Conservation (phyloP, 2,888 invertebrate genomes). For the Polia nebulosa region DNA sequence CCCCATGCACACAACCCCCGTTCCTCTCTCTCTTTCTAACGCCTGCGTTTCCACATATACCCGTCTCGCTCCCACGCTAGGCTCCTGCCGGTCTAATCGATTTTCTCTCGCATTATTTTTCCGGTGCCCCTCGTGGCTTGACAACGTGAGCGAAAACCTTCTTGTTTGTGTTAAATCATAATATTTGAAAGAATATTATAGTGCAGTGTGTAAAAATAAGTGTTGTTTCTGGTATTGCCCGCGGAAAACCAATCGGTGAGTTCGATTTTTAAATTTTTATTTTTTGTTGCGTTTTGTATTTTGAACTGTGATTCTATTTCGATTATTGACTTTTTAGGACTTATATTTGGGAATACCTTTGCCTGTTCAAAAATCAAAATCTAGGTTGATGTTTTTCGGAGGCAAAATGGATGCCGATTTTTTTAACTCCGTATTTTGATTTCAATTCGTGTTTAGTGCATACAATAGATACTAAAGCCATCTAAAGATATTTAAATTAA, state of each 20-base stretch:
- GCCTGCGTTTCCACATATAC: not conserved
- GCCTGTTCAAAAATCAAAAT: constrained; percentile 24
- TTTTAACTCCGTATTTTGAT: not conserved
- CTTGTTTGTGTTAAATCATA: constrained; percentile 60
- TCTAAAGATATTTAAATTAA: not conserved
- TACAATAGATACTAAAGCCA: not conserved
- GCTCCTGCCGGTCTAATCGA: constrained; percentile 61
- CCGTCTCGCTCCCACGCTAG: constrained; percentile 44
- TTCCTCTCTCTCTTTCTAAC: constrained; percentile 51
- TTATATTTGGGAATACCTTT: constrained; percentile 31
- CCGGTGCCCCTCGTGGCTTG: constrained; percentile 52
- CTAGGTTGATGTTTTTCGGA: not conserved
- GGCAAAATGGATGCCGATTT: constrained; percentile 18
- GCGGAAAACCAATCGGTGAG: constrained; percentile 51
- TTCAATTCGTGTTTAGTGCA: not conserved
- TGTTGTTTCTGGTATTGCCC: constrained; percentile 29
- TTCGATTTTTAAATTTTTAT: constrained; percentile 27
- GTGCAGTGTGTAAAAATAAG: constrained; percentile 47
- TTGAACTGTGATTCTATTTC: constrained; percentile 3
- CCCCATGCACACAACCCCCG: constrained; percentile 55
- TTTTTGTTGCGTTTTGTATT: not conserved
- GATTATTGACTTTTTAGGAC: constrained; percentile 21
- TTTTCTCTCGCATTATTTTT: constrained; percentile 69
- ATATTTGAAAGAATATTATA: constrained; percentile 25
- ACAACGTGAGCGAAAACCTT: constrained; percentile 53